These are phyloP conservation scores for Limnephilus lunatus DNA, from an alignment of 2,888 invertebrate species.

Conservation along the genomic window DNA sequence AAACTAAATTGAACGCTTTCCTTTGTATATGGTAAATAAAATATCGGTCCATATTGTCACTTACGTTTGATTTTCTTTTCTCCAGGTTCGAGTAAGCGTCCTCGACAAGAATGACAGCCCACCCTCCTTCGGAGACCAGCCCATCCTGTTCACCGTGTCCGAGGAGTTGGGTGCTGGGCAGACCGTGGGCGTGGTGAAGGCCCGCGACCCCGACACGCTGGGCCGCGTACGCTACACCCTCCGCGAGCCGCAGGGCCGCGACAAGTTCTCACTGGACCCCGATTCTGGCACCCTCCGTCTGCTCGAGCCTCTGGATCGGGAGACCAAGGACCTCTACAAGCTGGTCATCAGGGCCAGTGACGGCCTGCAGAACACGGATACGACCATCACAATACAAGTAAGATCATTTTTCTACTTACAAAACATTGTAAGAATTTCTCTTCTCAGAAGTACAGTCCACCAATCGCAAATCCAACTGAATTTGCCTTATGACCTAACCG, in stretches of 20 bases:
- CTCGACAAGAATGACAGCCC: constrained; percentile 96
- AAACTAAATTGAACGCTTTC: too few species aligned
- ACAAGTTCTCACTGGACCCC: constrained; percentile 84
- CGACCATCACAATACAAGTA: constrained; percentile 88
- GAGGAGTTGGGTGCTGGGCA: constrained; percentile 92
- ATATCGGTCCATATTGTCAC: neutral
- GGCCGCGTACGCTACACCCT: constrained; percentile 87
- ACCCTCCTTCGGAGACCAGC: constrained; percentile 88
- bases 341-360: constrained; percentile 91
- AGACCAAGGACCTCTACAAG: constrained; percentile 87
- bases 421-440: neutral
- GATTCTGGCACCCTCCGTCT: constrained; percentile 85
- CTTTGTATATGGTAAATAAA: neutral
- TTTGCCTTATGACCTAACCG: neutral
- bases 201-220: constrained; percentile 91
- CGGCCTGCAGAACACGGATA: constrained; percentile 91
- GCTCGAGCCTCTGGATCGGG: constrained; percentile 89
- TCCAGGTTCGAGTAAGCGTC: constrained; percentile 90
- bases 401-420: constrained; percentile 68
- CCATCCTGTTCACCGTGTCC: constrained; percentile 85
- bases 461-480: neutral
- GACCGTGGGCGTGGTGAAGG: constrained; percentile 85
- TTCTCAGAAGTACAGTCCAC: neutral
- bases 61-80: constrained; percentile 68
- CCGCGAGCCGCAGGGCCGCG: constrained; percentile 76